Base-by-base conservation (phyloP, 2,113 vertebrate species). In the Chauna torquata region DNA sequence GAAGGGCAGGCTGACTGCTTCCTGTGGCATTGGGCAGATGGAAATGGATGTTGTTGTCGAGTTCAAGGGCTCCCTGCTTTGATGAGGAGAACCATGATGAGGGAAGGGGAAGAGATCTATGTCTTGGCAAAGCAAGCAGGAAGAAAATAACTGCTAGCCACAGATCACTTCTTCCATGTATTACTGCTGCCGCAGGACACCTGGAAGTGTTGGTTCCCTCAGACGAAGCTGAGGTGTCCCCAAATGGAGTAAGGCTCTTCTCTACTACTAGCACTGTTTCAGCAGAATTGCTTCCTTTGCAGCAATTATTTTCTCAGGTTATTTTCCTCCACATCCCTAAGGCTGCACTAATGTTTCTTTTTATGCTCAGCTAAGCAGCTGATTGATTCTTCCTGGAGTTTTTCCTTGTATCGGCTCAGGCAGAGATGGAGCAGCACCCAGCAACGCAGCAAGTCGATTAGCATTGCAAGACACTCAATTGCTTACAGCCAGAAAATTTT, bases 281-380 rank as follows among this genome's bases (percentile, higher is more conserved):
- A 92, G 62, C 80, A 69, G 69, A 88, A 84, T 78, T 86, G 77
- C 47, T 92, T 95, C 81, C 77, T 91, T 89, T 86, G 81, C 86
- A 84, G 58, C 57, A 75, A 55, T 89, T 94, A 78, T 94, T 95
- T 95, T 94, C 91, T 90, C n/a, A 32, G 76, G 59, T 94, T 88
- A 78, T 95, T 96, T 92, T 71, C 77, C 34, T 87, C 59, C 34
- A 23, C 13, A 44, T 87, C 69, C 77, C 77, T 2, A 11, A 91
- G 91, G 77, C 77, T 68, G 55, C 38, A 11, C 52, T 94, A 84
- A 54, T 7, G 2, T 54, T 93, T 78, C 25, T 58, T 88, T 91
- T 92, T 70, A 69, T 89, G 92, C 91, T 95, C 91, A 89, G 69
- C 92, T 88, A 82, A 89, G 72, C 83, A 92, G 55, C 44, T 92